Percentiles rank a stretch among this genome's conserved stretches.
These are phyloP conservation scores for Yponomeuta malinellus DNA, from an alignment of 2,888 invertebrate species.

Conservation along the genomic window DNA sequence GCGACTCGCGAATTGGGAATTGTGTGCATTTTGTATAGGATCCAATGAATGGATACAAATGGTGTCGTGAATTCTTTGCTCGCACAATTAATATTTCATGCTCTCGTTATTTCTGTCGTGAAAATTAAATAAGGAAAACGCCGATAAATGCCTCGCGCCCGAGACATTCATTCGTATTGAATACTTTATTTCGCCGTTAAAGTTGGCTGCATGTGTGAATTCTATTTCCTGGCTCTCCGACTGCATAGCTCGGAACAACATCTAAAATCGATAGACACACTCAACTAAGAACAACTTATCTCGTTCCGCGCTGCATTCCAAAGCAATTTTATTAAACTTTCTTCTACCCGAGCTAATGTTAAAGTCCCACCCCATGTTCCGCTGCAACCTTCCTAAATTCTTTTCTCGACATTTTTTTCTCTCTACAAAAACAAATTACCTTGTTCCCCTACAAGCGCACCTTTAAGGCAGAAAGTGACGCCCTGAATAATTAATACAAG, in stretches of 20 bases:
- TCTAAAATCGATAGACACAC: conserved; percentile 50
- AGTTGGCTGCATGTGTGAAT: background rate
- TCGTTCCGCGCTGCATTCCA: conserved; percentile 61
- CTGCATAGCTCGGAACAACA: background rate
- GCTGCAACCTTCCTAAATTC: conserved; percentile 63
- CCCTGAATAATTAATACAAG: conserved; percentile 75
- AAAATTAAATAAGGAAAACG: background rate
- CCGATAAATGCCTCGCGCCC: background rate
- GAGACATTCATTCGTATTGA: background rate
- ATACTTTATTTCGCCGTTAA: background rate
- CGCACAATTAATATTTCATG: background rate
- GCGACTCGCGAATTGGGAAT: conserved; percentile 13
- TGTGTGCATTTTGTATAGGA: conserved; percentile 16
- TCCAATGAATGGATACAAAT: conserved; percentile 10
- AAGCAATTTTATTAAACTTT: conserved; percentile 70
- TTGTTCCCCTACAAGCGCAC: conserved; percentile 62
- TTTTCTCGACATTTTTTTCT: conserved; percentile 50
- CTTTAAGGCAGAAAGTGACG: conserved; percentile 63
- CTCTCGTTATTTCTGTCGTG: background rate
- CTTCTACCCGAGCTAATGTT: conserved; percentile 47
- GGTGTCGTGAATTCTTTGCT: conserved; percentile 9
- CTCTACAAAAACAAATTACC: conserved; percentile 62
- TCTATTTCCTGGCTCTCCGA: background rate
- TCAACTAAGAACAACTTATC: conserved; percentile 50
- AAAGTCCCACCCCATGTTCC: conserved; percentile 32